phyloP scores from a whole-genome alignment of 2,888 invertebrate species.

The Scaptomyza polygonia region DNA sequence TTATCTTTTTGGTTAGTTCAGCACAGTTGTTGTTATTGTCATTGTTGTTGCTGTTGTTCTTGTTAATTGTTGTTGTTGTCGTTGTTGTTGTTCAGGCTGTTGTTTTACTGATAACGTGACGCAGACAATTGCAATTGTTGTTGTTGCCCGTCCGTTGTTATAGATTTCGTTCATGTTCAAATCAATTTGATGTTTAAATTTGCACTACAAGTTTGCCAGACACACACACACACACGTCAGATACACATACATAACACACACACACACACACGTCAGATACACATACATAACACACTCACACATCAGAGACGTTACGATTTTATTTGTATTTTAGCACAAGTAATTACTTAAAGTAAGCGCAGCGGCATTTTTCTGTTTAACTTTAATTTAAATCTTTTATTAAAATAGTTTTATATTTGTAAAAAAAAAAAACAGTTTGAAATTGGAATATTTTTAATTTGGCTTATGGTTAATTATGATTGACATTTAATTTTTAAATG shows the following conservation, averaged over 20 bases:
- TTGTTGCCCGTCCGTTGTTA: slow-evolving; percentile 37
- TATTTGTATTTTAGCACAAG: too few relatives aligned
- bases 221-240: slow-evolving; percentile 6
- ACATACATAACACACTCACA: too few relatives aligned
- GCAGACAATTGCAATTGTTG: slow-evolving; percentile 52
- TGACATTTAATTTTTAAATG: too few relatives aligned
- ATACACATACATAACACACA: slow-evolving; percentile 9
- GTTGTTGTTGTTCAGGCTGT: slow-evolving; percentile 12
- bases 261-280: neutral
- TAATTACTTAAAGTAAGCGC: neutral
- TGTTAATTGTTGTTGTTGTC: slow-evolving; percentile 25
- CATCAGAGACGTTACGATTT: too few relatives aligned
- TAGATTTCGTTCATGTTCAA: slow-evolving; percentile 62
- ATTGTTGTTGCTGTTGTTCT: slow-evolving; percentile 7
- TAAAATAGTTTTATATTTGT: too few relatives aligned
- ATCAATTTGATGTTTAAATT: slow-evolving; percentile 68
- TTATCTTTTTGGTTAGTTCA: slow-evolving; percentile 52
- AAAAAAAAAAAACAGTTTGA: too few relatives aligned
- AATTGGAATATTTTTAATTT: too few relatives aligned
- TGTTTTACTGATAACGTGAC: slow-evolving; percentile 52
- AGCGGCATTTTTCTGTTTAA: neutral
- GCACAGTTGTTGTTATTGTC: slow-evolving; percentile 13
- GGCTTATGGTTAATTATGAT: too few relatives aligned
- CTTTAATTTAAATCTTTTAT: too few relatives aligned
- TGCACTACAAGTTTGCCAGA: slow-evolving; percentile 47